Conservation (phyloP, 2,888 invertebrate species). For the Andrena trimmerana region DNA sequence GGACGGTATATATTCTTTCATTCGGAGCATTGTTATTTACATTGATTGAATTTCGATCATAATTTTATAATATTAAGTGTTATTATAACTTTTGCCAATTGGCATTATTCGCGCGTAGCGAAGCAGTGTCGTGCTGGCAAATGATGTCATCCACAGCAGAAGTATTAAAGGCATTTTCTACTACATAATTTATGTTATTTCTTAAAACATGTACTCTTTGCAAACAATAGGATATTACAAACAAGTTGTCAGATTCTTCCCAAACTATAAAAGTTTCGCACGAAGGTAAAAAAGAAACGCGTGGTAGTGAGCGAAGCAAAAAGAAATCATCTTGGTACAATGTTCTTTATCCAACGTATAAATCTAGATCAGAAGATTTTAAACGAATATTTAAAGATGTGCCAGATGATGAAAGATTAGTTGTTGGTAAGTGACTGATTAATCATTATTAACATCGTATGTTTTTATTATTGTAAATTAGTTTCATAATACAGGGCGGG, state of each 20-base stretch:
- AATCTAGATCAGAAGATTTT: slow-evolving; percentile 96
- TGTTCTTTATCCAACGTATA: slow-evolving; percentile 95
- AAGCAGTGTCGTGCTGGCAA: too few relatives aligned
- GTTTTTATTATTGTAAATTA: background rate
- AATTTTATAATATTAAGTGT: too few relatives aligned
- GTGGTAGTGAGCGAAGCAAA: slow-evolving; percentile 87
- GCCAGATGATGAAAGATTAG: slow-evolving; percentile 95
- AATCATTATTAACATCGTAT: slow-evolving; percentile 1
- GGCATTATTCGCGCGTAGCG: too few relatives aligned
- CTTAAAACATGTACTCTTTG: background rate
- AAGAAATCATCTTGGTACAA: slow-evolving; percentile 94
- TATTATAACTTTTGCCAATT: too few relatives aligned
- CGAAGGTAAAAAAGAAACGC: slow-evolving; percentile 84
- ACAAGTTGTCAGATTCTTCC: slow-evolving; percentile 83
- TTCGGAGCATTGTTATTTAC: too few relatives aligned
- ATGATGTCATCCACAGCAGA: too few relatives aligned
- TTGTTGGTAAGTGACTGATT: slow-evolving; percentile 90
- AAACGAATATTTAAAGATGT: slow-evolving; percentile 96
- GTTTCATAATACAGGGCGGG: background rate
- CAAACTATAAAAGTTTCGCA: slow-evolving; percentile 77
- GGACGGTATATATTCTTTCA: too few relatives aligned
- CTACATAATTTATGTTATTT: background rate
- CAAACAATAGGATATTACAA: slow-evolving; percentile 44
- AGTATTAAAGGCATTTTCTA: too few relatives aligned
- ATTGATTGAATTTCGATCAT: too few relatives aligned